Conservation (phyloP, 2,797 vertebrate species). For the Pelochelys cantorii region DNA sequence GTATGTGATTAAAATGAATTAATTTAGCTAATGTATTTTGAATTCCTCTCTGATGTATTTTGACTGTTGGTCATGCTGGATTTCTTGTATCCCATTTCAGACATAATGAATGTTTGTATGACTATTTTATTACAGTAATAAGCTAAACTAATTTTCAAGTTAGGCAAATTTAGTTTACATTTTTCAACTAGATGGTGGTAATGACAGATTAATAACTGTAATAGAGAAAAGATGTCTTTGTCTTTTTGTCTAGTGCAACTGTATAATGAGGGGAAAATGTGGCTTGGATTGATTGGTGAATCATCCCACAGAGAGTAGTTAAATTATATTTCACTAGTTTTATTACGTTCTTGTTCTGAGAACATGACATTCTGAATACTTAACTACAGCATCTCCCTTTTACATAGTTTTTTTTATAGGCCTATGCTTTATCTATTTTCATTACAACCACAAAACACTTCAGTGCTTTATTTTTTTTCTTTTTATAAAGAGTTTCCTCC, state of each 20-base stretch:
- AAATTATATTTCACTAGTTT: slow-evolving; percentile 48
- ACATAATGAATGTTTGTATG: slow-evolving; percentile 61
- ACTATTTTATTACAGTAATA: slow-evolving; percentile 62
- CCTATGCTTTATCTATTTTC: neutral
- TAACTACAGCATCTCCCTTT: neutral
- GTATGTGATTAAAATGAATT: slow-evolving; percentile 68
- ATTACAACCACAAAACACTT: neutral
- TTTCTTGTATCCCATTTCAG: slow-evolving; percentile 50
- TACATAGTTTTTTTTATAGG: neutral
- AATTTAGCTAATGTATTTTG: slow-evolving; percentile 42
- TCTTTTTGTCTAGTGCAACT: slow-evolving; percentile 65
- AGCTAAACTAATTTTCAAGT: slow-evolving; percentile 70
- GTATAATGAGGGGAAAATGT: slow-evolving; percentile 60
- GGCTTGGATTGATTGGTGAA: slow-evolving; percentile 69
- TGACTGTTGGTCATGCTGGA: slow-evolving; percentile 60
- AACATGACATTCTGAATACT: neutral
- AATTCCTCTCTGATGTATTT: slow-evolving; percentile 61
- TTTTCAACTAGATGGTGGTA: slow-evolving; percentile 54
- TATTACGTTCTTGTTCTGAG: slow-evolving; percentile 25
- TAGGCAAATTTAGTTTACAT: slow-evolving; percentile 74
- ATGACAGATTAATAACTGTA: slow-evolving; percentile 74
- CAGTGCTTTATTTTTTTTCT: neutral
- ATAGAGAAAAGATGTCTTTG: slow-evolving; percentile 42
- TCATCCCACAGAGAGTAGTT: slow-evolving; percentile 57
- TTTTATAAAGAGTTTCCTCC: neutral